Evolutionary conservation across 2,888 invertebrate genomes (phyloP).

Genomic region (Mesorhabditis spiculigera): DNA sequence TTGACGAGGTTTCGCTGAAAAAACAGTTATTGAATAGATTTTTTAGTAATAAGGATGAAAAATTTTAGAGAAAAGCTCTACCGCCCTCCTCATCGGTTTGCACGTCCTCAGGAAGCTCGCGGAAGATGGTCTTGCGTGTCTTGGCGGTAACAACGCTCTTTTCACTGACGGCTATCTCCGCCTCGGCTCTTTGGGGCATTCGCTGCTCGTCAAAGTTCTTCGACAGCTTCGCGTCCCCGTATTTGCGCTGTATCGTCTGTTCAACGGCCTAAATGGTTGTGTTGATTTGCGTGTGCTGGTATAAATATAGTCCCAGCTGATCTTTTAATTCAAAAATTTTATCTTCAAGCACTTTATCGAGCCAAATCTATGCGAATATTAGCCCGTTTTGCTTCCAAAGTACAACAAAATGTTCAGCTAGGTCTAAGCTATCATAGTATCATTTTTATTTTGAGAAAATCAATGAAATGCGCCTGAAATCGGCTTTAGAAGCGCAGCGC

Average conservation of each 20-base stretch:
- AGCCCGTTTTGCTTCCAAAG: too few relatives aligned
- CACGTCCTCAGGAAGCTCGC: background rate
- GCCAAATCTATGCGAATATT: too few relatives aligned
- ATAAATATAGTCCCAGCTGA: too few relatives aligned
- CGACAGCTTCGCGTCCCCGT: constrained; percentile 14
- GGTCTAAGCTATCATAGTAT: too few relatives aligned
- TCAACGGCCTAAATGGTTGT: constrained; percentile 12
- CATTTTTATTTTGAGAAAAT: too few relatives aligned
- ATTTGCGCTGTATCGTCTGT: constrained; percentile 14
- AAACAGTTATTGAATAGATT: background rate
- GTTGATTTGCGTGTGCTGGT: too few relatives aligned
- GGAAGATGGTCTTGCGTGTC: background rate
- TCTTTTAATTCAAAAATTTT: too few relatives aligned
- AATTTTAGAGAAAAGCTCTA: too few relatives aligned
- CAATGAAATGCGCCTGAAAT: too few relatives aligned
- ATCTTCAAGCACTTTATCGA: too few relatives aligned
- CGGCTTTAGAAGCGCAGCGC: too few relatives aligned
- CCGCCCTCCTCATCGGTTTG: background rate
- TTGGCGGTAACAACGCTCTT: constrained; percentile 1
- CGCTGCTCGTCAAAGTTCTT: constrained; percentile 25
- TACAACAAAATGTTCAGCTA: too few relatives aligned
- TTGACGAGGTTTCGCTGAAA: constrained; percentile 14
- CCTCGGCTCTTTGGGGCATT: constrained; percentile 17
- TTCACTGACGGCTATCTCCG: constrained; percentile 9
- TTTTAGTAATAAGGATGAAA: background rate